These are phyloP conservation scores for Argentina silus DNA, from an alignment of 2,797 vertebrate species.

Conservation along the genomic window DNA sequence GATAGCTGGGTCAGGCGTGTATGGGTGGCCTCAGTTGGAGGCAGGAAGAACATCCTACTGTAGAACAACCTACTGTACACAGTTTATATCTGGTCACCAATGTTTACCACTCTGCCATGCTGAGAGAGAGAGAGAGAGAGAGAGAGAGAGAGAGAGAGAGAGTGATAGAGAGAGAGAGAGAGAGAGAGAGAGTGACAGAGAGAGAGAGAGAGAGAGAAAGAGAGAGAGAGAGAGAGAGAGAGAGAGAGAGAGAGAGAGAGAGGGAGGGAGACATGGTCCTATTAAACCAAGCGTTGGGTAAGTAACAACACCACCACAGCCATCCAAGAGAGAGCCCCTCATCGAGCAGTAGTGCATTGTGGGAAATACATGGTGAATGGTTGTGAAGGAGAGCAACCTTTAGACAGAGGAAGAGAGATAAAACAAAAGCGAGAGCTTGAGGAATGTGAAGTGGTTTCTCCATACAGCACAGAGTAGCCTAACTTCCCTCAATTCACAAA, in stretches of 20 bases:
- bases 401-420: slow-evolving; percentile 22
- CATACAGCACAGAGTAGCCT: slow-evolving; percentile 9
- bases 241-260: not conserved
- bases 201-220: not conserved
- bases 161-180: not conserved
- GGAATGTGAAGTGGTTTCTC: slow-evolving; percentile 50
- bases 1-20: not conserved
- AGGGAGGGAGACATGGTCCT: not conserved
- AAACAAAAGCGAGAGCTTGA: slow-evolving; percentile 39
- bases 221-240: not conserved
- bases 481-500: slow-evolving; percentile 26
- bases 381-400: slow-evolving; percentile 9
- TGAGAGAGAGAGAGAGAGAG: not conserved
- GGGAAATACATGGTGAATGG: slow-evolving; percentile 21
- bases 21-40: not conserved
- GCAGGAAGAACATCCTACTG: not conserved
- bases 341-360: slow-evolving; percentile 7
- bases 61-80: not conserved
- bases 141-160: not conserved
- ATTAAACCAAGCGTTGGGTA: slow-evolving; percentile 3
- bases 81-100: not conserved
- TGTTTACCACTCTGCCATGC: not conserved
- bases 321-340: not conserved
- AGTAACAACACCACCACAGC: slow-evolving; percentile 3
- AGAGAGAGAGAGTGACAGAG: slow-evolving; percentile 7